These are phyloP conservation scores for Stegodyphus dumicola DNA, from an alignment of 1,140 invertebrate genomes.

Conservation along the genomic window DNA sequence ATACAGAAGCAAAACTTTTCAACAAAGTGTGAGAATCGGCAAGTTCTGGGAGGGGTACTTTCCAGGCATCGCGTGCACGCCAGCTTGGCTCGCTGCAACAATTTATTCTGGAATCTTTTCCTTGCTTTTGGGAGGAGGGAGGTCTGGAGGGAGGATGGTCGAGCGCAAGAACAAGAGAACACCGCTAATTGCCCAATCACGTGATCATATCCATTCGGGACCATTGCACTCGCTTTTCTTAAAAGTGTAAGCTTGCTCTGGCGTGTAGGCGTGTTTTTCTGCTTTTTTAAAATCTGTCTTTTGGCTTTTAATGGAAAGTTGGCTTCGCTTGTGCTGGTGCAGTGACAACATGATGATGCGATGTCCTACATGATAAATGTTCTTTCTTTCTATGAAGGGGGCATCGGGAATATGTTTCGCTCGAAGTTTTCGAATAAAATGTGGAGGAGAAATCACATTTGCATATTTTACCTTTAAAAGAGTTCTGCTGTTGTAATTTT, in stretches of 20 bases:
- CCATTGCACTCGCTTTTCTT: no score
- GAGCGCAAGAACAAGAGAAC: neutral
- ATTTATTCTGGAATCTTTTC: conserved; percentile 33
- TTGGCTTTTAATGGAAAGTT: neutral
- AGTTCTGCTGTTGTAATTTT: no score
- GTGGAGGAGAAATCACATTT: no score
- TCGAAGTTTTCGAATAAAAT: no score
- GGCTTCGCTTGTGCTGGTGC: no score
- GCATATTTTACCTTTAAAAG: no score
- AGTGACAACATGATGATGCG: no score
- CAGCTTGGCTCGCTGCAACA: conserved; percentile 9
- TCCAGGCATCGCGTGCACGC: conserved; percentile 14
- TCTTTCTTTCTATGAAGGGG: no score
- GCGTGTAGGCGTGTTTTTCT: neutral
- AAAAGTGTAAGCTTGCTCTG: no score
- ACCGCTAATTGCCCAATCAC: conserved; percentile 34
- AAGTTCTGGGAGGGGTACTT: conserved; percentile 9
- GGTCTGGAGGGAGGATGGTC: no score
- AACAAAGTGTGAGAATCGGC: conserved; percentile 9
- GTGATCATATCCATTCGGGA: conserved; percentile 34
- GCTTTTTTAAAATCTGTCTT: neutral
- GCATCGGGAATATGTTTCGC: no score
- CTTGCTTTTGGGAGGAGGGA: neutral
- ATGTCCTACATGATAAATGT: no score
- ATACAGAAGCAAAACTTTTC: neutral